phyloP scores from a whole-genome alignment of 1,140 invertebrate genomes.

The Hylyphantes graminicola region DNA sequence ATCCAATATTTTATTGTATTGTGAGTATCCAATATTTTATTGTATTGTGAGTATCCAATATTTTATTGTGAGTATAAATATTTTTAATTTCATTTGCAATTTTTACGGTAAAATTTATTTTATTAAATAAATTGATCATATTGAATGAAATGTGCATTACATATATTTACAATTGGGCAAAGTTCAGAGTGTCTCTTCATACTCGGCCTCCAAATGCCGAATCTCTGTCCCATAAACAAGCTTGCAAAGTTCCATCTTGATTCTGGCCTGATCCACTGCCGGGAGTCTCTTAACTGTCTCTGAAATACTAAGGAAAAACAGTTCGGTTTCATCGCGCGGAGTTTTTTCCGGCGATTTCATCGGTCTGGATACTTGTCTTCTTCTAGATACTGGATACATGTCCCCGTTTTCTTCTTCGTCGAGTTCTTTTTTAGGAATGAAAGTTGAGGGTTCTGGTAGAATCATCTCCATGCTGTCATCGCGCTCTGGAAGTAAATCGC shows the following conservation, averaged over 20 bases:
- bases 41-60: too few relatives aligned
- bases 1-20: too few relatives aligned
- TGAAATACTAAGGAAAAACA: slow-evolving; percentile 50
- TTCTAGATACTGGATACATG: not conserved
- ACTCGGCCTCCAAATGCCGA: slow-evolving; percentile 11
- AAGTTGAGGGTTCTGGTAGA: slow-evolving; percentile 26
- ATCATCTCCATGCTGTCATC: slow-evolving; percentile 40
- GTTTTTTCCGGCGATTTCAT: not conserved
- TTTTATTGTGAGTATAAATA: too few relatives aligned
- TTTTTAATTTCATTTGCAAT: too few relatives aligned
- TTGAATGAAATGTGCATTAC: too few relatives aligned
- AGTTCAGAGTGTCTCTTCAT: slow-evolving; percentile 30
- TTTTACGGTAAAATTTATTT: too few relatives aligned
- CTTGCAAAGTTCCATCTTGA: slow-evolving; percentile 46
- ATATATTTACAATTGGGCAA: not conserved
- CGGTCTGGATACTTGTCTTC: too few relatives aligned
- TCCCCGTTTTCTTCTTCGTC: slow-evolving; percentile 4
- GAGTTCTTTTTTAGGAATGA: slow-evolving; percentile 25
- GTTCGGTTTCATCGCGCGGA: slow-evolving; percentile 21
- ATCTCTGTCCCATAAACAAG: slow-evolving; percentile 43
- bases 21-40: too few relatives aligned
- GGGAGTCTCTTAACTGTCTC: slow-evolving; percentile 43
- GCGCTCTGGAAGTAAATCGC: not conserved
- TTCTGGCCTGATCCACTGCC: slow-evolving; percentile 34
- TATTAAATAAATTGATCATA: too few relatives aligned